Evolutionary conservation across 2,888 invertebrate genomes (phyloP).

Genomic region (Coenonympha arcania): DNA sequence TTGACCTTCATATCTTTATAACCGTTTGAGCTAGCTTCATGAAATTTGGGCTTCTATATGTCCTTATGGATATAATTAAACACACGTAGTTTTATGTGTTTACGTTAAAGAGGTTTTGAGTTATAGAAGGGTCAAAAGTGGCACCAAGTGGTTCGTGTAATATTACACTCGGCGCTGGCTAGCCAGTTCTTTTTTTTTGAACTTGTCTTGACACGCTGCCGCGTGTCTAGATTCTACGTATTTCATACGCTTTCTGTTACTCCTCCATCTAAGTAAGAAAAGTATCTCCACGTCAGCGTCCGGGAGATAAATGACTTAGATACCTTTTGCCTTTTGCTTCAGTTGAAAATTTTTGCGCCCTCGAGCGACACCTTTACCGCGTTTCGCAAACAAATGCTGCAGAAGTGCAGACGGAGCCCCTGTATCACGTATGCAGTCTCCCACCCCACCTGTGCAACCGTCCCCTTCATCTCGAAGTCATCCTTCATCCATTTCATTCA

Average conservation of each 20-base stretch:
- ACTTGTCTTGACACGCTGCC: too few relatives aligned
- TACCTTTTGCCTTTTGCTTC: conserved; percentile 6
- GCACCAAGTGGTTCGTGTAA: too few relatives aligned
- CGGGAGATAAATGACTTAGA: background rate
- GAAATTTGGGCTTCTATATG: too few relatives aligned
- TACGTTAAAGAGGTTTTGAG: too few relatives aligned
- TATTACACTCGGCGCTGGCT: too few relatives aligned
- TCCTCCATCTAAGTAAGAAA: conserved; percentile 1
- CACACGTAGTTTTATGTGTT: too few relatives aligned
- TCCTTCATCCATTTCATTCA: conserved; percentile 50
- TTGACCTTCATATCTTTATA: too few relatives aligned
- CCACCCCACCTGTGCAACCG: conserved; percentile 55
- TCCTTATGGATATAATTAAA: too few relatives aligned
- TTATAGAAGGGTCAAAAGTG: too few relatives aligned
- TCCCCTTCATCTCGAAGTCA: conserved; percentile 45
- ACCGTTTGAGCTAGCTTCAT: too few relatives aligned
- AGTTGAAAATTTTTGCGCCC: conserved; percentile 8
- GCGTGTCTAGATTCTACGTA: too few relatives aligned
- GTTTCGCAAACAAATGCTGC: conserved; percentile 54
- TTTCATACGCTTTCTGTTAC: background rate
- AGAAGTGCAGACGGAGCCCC: conserved; percentile 61
- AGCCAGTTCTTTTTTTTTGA: too few relatives aligned
- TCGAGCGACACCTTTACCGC: conserved; percentile 7
- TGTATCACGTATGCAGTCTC: conserved; percentile 53
- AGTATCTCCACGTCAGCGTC: conserved; percentile 4